These are phyloP conservation scores for Fregetta grallaria DNA, from an alignment of 2,113 vertebrate genomes.

Conservation along the genomic window DNA sequence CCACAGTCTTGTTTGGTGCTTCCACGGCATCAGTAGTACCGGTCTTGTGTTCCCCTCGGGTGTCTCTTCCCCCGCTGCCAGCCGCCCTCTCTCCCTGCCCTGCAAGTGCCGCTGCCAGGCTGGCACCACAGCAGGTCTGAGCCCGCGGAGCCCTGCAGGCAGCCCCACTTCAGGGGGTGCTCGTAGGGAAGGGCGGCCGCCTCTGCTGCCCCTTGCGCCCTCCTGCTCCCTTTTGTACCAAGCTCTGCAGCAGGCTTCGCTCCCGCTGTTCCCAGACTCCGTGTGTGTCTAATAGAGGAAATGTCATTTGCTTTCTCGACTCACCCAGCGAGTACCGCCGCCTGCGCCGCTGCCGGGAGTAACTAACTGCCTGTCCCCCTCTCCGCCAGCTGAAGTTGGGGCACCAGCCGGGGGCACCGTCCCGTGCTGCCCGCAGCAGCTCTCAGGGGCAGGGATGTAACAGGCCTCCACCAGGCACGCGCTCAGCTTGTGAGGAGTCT, in stretches of 20 bases:
- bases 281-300: accelerated
- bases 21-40: neutral
- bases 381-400: too few species aligned
- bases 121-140: neutral
- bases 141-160: neutral
- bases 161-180: neutral
- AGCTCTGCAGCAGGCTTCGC: neutral
- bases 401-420: too few species aligned
- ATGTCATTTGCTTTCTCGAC: neutral
- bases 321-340: accelerated
- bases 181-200: neutral
- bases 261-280: too few species aligned
- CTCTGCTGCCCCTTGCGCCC: neutral
- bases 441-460: too few species aligned
- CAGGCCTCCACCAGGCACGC: neutral
- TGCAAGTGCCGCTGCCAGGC: neutral
- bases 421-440: neutral
- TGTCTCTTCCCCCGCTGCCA: neutral
- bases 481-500: accelerated
- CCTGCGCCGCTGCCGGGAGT: neutral
- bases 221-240: neutral
- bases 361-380: too few species aligned
- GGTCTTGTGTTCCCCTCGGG: neutral
- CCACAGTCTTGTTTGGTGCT: neutral
- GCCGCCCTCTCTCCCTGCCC: neutral